Evolutionary conservation across 2,888 invertebrate species (phyloP), one percentile per base, ranked within the genome.

Genomic region (Eilema sororculum): DNA sequence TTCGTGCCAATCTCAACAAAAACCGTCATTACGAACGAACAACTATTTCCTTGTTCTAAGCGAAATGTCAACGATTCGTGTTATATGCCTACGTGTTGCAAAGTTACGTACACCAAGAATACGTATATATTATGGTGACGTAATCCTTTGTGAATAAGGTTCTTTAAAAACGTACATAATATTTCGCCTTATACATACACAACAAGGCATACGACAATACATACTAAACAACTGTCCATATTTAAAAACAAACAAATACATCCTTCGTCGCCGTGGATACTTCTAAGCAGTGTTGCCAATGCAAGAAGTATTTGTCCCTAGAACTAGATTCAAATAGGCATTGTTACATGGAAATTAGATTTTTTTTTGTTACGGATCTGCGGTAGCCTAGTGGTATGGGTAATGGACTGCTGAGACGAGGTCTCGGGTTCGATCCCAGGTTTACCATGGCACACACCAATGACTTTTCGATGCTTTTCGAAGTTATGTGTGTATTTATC

Each of bases 161-260:
- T 20, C 20, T 6, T 6, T 52, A n/a, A 4, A 52, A n/a, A 37
- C 0, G 1, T 46, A 41, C 28, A n/a, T n/a, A 46, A 46, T 25
- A 20, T n/a, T 63, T n/a, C 20, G 52, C 28, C 6, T 64, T 52
- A 46, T 46, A 46, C 9, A 20, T 41, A 24, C 9, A 25, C 24
- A 24, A 57, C 1, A 8, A 10, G 20, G 0, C 4, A 12, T 46
- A 16, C 28, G 9, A 63, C 41, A 46, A 61, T 16, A 8, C 62
- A 62, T 25, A 33, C 9, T 62, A 62, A 24, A 25, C 8, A 56
- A 65, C 62, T 25, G 64, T 30, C 30, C 52, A 30, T 22, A 30
- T 56, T 30, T 30, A 52, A 65, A 65, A 65, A 65, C 52, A 65
- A 65, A 30, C 33, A 28, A 56, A 52, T 25, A 8, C 10, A 37